These are phyloP conservation scores for Matsumurasca onukii DNA, from an alignment of 1,140 invertebrate genomes.

Conservation along the genomic window DNA sequence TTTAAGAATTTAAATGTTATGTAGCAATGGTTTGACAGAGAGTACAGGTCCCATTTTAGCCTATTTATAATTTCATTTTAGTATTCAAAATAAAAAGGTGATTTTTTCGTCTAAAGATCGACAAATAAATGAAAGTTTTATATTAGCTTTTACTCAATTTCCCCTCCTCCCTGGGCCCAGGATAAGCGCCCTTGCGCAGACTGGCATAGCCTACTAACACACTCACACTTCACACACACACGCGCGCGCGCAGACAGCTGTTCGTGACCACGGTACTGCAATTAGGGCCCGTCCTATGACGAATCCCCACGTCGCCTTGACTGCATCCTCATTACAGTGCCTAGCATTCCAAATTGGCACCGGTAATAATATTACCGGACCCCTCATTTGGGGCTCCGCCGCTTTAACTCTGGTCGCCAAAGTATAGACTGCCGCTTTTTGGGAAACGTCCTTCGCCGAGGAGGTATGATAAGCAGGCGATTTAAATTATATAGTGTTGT, in stretches of 20 bases:
- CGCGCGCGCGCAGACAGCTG: not conserved
- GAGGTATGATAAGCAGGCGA: no score
- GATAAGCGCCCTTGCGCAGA: not conserved
- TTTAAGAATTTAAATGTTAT: no score
- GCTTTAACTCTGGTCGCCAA: not conserved
- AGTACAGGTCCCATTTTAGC: no score
- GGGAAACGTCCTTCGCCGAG: no score
- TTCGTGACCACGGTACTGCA: not conserved
- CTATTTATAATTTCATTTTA: no score
- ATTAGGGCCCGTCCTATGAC: not conserved
- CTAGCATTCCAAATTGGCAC: not conserved
- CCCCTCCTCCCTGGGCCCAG: no score
- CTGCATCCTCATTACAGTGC: not conserved
- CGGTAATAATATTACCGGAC: not conserved
- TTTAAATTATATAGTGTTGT: no score
- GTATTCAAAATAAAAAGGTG: no score
- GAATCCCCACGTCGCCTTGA: not conserved
- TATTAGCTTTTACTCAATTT: no score
- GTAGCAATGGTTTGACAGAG: no score
- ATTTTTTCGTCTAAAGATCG: no score
- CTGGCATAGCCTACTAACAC: not conserved
- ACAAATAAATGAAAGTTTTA: no score
- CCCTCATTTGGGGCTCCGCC: not conserved
- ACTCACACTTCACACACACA: conserved; percentile 1
- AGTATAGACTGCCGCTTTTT: not conserved